Evolutionary conservation across 2,113 vertebrate genomes (phyloP), one percentile per base, ranked within the genome.

Genomic region (Pelusios castaneus): DNA sequence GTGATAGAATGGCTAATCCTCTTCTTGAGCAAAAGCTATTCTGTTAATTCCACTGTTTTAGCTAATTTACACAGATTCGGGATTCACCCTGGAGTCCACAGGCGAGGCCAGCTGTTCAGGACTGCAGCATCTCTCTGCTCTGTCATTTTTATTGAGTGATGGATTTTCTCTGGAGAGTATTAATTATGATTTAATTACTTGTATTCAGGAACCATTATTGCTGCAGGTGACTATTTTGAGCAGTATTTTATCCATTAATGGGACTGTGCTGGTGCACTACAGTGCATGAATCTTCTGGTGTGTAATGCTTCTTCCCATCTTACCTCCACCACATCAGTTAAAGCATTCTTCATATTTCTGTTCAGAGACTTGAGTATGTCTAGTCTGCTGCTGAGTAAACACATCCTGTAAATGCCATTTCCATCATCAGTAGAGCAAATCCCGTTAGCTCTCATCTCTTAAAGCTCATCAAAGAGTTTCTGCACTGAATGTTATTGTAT

Each of bases 91-190:
- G 60, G 94, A 89, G 88, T 25, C 85, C 79, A 80, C 84, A 92
- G 89, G 34, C 80, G 86, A 92, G 89, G 34, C 80, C 84, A 88
- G 58, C 60, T 97, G 94, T 92, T 95, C 93, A 91, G 91, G 94
- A 80, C 81, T 49, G 81, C 88, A 82, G 88, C 88, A 11, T 38
- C 89, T 87, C 80, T 92, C 91, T 43, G 14, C 55, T 77, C 52
- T n/a, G 73, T 89, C 91, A 93, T 63, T 96, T 94, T 97, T 96
- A 88, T 81, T 82, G 95, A 95, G 95, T 95, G 90, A 91, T 95
- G 94, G 94, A 91, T 88, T 93, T 92, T 95, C 92, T 93, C 79
- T 92, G 84, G 56, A 84, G 82, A 93, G 92, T 90, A 94, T 96
- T 94, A 95, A 94, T 96, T 93, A 93, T 79, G 54, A 94, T 90